A percentile compares a stretch with the other conserved stretches of the same genome.
Evolutionary conservation across 2,888 invertebrate genomes (phyloP).

Genomic region (Amblyjoppa fuscipennis): DNA sequence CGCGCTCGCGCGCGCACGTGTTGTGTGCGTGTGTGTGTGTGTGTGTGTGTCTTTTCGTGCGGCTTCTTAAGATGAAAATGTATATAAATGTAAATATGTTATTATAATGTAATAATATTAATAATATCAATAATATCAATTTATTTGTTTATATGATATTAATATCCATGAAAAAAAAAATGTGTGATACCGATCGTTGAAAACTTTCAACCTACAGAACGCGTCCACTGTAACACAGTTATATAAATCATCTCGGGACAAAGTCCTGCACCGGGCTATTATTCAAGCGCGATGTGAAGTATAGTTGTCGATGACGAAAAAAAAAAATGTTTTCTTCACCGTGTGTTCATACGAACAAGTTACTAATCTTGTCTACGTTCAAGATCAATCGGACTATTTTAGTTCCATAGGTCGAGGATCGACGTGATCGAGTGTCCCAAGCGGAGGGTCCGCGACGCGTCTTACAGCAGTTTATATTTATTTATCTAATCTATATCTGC

Average conservation of each 20-base stretch:
- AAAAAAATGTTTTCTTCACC: not conserved
- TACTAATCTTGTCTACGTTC: not conserved
- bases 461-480: conserved; percentile 32
- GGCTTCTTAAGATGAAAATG: not conserved
- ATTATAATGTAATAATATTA: too few relatives aligned
- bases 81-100: not conserved
- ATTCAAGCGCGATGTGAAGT: too few relatives aligned
- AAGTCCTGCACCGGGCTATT: too few relatives aligned
- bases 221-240: too few relatives aligned
- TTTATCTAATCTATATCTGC: conserved; percentile 55
- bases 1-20: too few relatives aligned
- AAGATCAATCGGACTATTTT: not conserved
- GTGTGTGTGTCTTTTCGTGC: not conserved
- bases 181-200: not conserved
- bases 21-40: too few relatives aligned
- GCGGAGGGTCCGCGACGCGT: not conserved
- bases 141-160: not conserved
- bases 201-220: not conserved
- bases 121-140: not conserved
- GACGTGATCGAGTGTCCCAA: conserved; percentile 13
- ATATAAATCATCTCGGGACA: too few relatives aligned
- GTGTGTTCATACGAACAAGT: not conserved
- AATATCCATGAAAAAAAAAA: not conserved
- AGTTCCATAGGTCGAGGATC: conserved; percentile 31
- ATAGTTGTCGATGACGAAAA: not conserved